phyloP scores from a whole-genome alignment of 53 echinoderm and acorn worm species.

The Hippasteria phrygiana region DNA sequence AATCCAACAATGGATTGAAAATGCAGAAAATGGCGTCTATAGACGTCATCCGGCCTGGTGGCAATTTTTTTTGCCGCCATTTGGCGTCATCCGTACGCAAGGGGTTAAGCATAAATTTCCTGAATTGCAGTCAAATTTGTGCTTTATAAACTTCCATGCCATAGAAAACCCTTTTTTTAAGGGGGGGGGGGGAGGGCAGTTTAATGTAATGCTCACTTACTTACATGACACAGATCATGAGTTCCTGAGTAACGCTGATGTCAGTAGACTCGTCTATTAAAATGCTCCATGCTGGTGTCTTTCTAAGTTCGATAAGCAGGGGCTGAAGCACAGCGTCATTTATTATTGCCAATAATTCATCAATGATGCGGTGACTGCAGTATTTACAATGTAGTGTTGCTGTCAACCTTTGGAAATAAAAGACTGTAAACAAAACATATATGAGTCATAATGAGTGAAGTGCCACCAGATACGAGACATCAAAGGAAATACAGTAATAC shows the following conservation, averaged over 20 bases:
- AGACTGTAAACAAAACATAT: neutral
- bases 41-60: no score
- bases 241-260: slow-evolving; percentile 2
- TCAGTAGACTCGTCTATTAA: neutral
- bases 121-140: neutral
- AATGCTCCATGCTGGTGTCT: neutral
- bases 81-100: no score
- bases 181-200: neutral
- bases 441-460: neutral
- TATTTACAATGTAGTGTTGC: slow-evolving; percentile 21
- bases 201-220: neutral
- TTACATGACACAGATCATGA: neutral
- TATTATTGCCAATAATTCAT: slow-evolving; percentile 2
- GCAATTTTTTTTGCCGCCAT: neutral
- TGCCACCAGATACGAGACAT: neutral
- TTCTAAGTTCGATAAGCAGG: neutral
- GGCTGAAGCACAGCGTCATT: slow-evolving; percentile 5
- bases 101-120: neutral
- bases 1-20: no score
- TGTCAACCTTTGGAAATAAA: neutral
- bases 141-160: neutral
- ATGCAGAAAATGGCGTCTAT: no score
- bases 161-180: neutral
- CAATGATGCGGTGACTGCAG: slow-evolving; percentile 27
- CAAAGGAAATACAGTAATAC: neutral